phyloP scores from a whole-genome alignment of 2,888 invertebrate genomes.

The Gymnocheta viridis region DNA sequence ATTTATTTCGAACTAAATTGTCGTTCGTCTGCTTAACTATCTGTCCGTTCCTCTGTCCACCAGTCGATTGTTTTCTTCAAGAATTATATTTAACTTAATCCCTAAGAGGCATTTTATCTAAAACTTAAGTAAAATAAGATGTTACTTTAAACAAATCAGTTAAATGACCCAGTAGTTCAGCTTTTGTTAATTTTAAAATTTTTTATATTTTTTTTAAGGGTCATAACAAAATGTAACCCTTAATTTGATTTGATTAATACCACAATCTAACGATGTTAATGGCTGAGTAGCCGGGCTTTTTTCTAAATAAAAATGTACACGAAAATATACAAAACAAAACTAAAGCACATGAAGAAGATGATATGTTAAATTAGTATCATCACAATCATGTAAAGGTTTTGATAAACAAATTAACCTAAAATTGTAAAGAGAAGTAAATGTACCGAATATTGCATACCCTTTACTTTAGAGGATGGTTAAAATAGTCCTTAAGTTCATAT shows the following conservation, averaged over 20 bases:
- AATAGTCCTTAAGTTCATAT: no score
- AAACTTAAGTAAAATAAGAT: not conserved
- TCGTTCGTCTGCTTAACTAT: no score
- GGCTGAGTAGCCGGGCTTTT: not conserved
- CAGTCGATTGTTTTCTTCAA: no score
- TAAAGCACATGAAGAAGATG: constrained; percentile 41
- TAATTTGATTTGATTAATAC: constrained; percentile 25
- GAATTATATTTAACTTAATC: no score
- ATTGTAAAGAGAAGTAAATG: not conserved
- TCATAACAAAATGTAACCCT: not conserved
- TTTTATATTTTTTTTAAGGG: not conserved
- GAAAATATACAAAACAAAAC: constrained; percentile 7
- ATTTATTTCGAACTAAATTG: no score
- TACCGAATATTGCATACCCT: not conserved
- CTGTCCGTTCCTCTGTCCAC: no score
- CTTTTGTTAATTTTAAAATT: not conserved
- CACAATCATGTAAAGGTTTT: constrained; percentile 50
- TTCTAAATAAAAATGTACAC: not conserved
- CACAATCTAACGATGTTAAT: constrained; percentile 25
- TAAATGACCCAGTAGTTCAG: not conserved
- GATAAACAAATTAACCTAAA: not conserved
- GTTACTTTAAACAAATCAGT: not conserved
- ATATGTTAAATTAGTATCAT: constrained; percentile 60
- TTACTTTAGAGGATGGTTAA: no score
- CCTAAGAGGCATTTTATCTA: no score